Conservation (phyloP, 2,113 vertebrate genomes). For the Malurus melanocephalus region DNA sequence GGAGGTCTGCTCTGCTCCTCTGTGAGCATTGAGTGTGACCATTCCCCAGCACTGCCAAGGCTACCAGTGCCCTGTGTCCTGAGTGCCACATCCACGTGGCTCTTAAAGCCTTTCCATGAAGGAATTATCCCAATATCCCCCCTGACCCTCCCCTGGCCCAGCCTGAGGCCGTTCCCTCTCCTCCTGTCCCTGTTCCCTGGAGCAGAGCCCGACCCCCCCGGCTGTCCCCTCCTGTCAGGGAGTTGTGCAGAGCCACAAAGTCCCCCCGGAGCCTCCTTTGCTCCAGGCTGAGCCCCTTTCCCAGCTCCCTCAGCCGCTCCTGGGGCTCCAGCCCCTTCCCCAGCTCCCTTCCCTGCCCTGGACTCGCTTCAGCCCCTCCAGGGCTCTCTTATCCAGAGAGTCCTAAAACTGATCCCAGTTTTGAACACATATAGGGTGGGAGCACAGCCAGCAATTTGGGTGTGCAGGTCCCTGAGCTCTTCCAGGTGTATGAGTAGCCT, state of each 20-base stretch:
- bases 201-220: background rate
- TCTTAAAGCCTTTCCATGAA: fast-evolving
- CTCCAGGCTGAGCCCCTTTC: background rate
- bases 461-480: background rate
- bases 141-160: background rate
- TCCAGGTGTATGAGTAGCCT: background rate
- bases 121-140: fast-evolving
- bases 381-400: background rate
- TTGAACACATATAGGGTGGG: background rate
- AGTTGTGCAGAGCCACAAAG: background rate
- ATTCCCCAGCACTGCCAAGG: background rate
- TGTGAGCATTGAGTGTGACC: fast-evolving
- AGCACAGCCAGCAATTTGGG: background rate
- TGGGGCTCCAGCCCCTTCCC: background rate
- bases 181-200: background rate
- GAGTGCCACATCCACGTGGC: fast-evolving
- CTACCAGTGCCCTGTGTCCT: background rate
- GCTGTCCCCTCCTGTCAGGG: background rate
- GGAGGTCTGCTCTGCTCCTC: background rate
- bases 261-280: background rate
- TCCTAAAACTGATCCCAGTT: background rate
- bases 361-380: background rate
- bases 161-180: background rate
- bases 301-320: background rate
- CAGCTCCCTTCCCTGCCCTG: background rate